These are phyloP conservation scores for Verasper variegatus DNA, from an alignment of 2,113 vertebrate genomes.

Conservation along the genomic window DNA sequence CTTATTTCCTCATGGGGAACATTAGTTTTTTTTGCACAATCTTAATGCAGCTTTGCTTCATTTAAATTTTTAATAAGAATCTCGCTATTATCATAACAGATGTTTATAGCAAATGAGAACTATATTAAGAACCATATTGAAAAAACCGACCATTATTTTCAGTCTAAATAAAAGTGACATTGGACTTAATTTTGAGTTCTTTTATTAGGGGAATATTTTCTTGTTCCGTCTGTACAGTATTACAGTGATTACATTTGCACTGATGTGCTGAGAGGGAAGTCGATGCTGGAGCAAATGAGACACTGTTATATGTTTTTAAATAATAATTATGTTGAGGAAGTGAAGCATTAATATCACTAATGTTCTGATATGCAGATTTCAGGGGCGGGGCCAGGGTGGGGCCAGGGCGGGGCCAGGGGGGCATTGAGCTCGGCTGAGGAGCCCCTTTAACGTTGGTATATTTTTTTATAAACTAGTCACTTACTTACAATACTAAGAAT, in stretches of 20 bases:
- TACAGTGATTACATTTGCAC: conserved; percentile 31
- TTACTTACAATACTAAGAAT: no score
- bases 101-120: conserved; percentile 50
- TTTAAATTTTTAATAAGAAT: conserved; percentile 68
- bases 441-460: no score
- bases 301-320: conserved; percentile 1
- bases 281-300: neutral
- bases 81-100: conserved; percentile 40
- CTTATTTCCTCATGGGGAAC: conserved; percentile 35
- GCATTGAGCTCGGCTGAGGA: no score
- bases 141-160: conserved; percentile 18
- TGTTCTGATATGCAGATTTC: neutral
- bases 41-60: conserved; percentile 31
- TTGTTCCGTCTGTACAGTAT: neutral
- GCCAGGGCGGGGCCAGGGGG: no score
- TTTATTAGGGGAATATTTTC: conserved; percentile 28
- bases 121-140: conserved; percentile 25
- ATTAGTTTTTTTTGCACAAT: conserved; percentile 44
- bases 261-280: neutral
- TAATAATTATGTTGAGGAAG: neutral
- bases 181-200: neutral
- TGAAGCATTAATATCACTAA: neutral
- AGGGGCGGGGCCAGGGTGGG: no score
- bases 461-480: no score
- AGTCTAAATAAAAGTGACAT: conserved; percentile 33